Percentiles rank a stretch among this genome's conserved stretches.
Evolutionary conservation across 2,888 invertebrate species (phyloP).

Genomic region (Cyclophora punctaria): DNA sequence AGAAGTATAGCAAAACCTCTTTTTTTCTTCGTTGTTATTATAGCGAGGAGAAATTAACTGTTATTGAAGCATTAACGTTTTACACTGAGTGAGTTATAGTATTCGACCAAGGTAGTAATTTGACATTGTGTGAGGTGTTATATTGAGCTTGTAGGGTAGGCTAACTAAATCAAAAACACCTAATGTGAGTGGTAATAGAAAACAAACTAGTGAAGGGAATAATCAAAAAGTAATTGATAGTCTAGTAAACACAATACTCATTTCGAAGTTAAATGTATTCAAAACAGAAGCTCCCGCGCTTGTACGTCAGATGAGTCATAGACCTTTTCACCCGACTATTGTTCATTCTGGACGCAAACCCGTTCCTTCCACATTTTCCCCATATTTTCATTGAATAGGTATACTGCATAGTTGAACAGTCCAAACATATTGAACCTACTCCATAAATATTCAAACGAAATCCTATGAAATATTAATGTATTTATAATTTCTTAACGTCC

Average conservation of each 20-base stretch:
- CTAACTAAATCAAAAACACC: too few relatives aligned
- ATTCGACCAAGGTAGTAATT: too few relatives aligned
- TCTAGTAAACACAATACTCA: slow-evolving; percentile 40
- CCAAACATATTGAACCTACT: slow-evolving; percentile 16
- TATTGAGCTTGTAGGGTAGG: too few relatives aligned
- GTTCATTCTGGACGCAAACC: slow-evolving; percentile 58
- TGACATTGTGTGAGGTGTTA: too few relatives aligned
- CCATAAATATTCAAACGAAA: slow-evolving; percentile 47
- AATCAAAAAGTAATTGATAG: slow-evolving; percentile 19
- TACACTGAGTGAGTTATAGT: too few relatives aligned
- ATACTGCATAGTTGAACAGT: slow-evolving; percentile 26
- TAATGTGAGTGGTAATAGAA: not conserved
- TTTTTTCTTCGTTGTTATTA: too few relatives aligned
- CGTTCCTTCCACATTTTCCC: slow-evolving; percentile 49
- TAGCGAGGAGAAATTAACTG: too few relatives aligned
- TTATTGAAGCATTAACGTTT: too few relatives aligned
- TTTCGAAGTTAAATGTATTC: slow-evolving; percentile 60
- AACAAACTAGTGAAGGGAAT: not conserved
- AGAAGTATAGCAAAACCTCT: too few relatives aligned
- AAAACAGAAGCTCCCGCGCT: slow-evolving; percentile 48
- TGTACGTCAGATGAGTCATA: slow-evolving; percentile 58
- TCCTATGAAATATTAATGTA: slow-evolving; percentile 33
- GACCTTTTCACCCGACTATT: slow-evolving; percentile 63
- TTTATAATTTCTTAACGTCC: slow-evolving; percentile 28
- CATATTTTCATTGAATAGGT: slow-evolving; percentile 23